Evolutionary conservation across 1,140 invertebrate species (phyloP).

Genomic region (Apocrypta bakeri): DNA sequence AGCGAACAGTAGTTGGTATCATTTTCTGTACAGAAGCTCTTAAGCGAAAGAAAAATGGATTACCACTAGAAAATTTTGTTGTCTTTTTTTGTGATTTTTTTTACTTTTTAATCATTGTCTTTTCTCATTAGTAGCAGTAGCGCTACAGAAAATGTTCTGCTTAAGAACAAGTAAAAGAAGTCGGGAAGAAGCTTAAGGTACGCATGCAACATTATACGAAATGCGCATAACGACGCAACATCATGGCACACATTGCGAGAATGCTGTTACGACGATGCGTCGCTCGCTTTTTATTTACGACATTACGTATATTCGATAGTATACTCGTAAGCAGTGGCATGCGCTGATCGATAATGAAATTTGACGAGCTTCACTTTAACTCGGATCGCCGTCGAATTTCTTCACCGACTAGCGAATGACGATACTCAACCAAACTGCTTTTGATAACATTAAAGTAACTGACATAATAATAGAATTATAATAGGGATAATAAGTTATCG

Average conservation of each 20-base stretch:
- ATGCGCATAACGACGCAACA: conserved; percentile 31
- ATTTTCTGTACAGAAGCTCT: not conserved
- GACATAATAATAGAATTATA: conserved; percentile 38
- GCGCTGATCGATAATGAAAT: conserved; percentile 4
- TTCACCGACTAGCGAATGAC: not conserved
- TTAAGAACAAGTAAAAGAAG: conserved; percentile 6
- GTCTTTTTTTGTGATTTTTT: conserved; percentile 33
- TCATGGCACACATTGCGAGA: conserved; percentile 45
- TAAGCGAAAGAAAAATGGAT: conserved; percentile 25
- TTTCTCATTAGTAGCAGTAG: not conserved
- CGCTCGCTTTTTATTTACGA: conserved; percentile 19
- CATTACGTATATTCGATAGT: conserved; percentile 39
- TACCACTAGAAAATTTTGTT: conserved; percentile 39
- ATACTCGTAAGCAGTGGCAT: conserved; percentile 37
- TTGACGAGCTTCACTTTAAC: not conserved
- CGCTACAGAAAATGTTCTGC: not conserved
- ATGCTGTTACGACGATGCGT: conserved; percentile 35
- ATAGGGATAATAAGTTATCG: conserved; percentile 17
- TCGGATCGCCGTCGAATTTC: not conserved
- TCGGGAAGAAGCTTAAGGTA: conserved; percentile 38
- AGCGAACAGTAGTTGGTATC: conserved; percentile 7
- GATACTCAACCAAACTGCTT: conserved; percentile 25
- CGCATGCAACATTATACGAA: conserved; percentile 37
- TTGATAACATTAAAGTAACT: conserved; percentile 39
- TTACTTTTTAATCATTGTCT: conserved; percentile 28